Evolutionary conservation across 1,140 invertebrate species (phyloP), one percentile per base, ranked within the genome.

Genomic region (Lepidurus couesii): DNA sequence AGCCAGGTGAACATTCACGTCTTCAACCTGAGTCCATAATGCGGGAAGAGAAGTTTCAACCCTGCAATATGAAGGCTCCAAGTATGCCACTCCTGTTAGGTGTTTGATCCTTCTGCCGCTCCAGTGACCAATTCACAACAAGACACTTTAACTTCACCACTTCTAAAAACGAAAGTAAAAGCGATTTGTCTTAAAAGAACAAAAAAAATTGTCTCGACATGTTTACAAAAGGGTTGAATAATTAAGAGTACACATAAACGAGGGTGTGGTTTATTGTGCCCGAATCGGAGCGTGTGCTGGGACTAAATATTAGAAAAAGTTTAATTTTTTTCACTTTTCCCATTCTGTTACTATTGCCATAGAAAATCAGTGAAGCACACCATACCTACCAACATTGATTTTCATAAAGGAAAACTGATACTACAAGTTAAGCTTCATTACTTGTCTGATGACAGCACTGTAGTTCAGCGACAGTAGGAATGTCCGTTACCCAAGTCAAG

Each of bases 241-340:
- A 65, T 65, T 65, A 65, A 34, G 34, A 34, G 34, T 34, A 34
- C 4, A 34, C 34, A 34, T 34, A 34, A 65, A 11, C 13, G 45
- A 47, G 53, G 53, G 53, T 16, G 53, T 65, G 53, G 53, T 65
- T 65, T 65, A 9, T 65, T 65, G 53, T 21, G 16, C 21, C 53
- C 53, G 53, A 65, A 65, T 65, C 53, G 53, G 53, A 65, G 53
- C 53, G 53, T 65, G 53, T 65, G 53, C 21, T 65, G 53, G 53
- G 9, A 65, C 13, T 65, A 65, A 47, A 65, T 65, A n/a, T 7
- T 13, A 65, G 53, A 65, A 21, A 7, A 7, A 65, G 21, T 21
- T 47, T 0, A 3, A 9, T n/a, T 65, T 65, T 65, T 65, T 65
- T 21, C 53, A 13, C 53, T 65, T 65, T 65, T 9, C 53, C 13